Percentiles rank a stretch among this genome's conserved stretches.
These are phyloP conservation scores for Boloria euphrosyne DNA, from an alignment of 2,888 invertebrate species.

Conservation along the genomic window DNA sequence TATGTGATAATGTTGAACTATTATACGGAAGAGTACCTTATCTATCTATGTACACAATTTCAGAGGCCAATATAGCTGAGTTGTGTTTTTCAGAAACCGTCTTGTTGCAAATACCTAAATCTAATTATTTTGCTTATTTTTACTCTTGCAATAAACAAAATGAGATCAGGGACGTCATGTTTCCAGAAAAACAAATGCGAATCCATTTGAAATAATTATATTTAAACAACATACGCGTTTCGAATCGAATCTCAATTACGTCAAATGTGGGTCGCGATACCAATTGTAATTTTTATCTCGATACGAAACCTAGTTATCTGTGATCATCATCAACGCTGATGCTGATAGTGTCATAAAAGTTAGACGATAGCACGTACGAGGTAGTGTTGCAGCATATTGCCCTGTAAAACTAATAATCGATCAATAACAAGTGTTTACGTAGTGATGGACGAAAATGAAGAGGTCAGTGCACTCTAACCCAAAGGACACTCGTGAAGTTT, in stretches of 20 bases:
- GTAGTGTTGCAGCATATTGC: not conserved
- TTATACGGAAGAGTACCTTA: not conserved
- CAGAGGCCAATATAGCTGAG: not conserved
- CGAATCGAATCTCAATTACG: not conserved
- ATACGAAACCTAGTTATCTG: constrained; percentile 45
- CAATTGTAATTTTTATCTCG: constrained; percentile 42
- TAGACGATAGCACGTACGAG: constrained; percentile 29
- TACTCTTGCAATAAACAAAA: constrained; percentile 9
- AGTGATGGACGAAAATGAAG: constrained; percentile 48
- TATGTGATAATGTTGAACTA: not conserved
- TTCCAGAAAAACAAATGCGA: constrained; percentile 13
- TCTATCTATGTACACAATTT: constrained; percentile 2
- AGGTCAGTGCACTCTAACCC: constrained; percentile 52
- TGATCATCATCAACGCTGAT: constrained; percentile 49
- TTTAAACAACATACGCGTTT: not conserved
- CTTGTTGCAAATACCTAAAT: not conserved
- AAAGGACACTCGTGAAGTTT: constrained; percentile 16
- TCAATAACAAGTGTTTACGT: not conserved
- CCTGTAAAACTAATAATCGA: not conserved
- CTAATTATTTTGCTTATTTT: constrained; percentile 1
- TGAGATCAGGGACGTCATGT: not conserved
- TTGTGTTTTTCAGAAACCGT: not conserved
- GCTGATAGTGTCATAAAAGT: constrained; percentile 46
- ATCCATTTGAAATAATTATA: constrained; percentile 13
- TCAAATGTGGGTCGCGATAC: constrained; percentile 38